Conservation (phyloP, 2,888 invertebrate genomes). For the Brenthis hecate region DNA sequence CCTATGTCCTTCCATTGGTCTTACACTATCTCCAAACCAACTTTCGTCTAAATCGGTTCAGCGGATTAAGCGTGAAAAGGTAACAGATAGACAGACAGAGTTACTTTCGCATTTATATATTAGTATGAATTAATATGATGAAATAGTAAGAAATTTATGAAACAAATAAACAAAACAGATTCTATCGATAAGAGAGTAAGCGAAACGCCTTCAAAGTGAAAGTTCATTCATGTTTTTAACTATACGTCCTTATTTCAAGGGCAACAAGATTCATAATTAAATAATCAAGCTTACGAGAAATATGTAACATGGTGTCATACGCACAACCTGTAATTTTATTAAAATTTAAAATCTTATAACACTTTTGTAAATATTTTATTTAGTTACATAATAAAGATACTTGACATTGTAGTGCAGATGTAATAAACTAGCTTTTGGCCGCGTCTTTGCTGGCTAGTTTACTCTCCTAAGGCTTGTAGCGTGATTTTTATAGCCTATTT, state of each 20-base stretch:
- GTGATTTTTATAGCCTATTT: too few species aligned
- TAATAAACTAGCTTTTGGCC: too few species aligned
- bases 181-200: slow-evolving; percentile 13
- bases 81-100: too few species aligned
- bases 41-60: too few species aligned
- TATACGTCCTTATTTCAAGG: not conserved
- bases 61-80: too few species aligned
- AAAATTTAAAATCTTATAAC: slow-evolving; percentile 7
- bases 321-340: slow-evolving; percentile 8
- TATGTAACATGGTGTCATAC: slow-evolving; percentile 11
- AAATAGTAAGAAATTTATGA: not conserved
- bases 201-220: slow-evolving; percentile 13
- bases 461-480: too few species aligned
- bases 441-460: too few species aligned
- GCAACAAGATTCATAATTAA: not conserved
- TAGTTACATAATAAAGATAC: not conserved
- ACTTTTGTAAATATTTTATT: not conserved
- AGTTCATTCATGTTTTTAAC: slow-evolving; percentile 3
- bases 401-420: too few species aligned
- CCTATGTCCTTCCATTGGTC: too few species aligned
- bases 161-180: slow-evolving; percentile 16
- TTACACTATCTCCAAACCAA: too few species aligned
- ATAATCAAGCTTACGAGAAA: not conserved
- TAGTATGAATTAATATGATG: not conserved
- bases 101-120: too few species aligned